Evolutionary conservation across 1,140 invertebrate genomes (phyloP), one percentile per base, ranked within the genome.

Genomic region (Brachionus plicatilis): DNA sequence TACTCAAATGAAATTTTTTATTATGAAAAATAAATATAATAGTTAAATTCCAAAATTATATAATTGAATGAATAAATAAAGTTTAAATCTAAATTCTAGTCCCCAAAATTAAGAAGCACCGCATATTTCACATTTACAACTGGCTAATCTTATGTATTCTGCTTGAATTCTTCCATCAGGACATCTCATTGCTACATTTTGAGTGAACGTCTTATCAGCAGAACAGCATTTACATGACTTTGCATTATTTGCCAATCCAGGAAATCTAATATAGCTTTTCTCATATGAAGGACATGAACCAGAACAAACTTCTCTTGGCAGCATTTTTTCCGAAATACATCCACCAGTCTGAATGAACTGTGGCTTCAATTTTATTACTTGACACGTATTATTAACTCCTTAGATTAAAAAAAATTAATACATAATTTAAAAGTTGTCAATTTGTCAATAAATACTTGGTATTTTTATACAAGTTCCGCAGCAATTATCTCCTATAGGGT

Each of bases 261-360:
- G 37, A 29, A 82, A 82, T 65, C 53, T 37, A 17, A 82, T 14
- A 65, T 11, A 82, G 53, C 37, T 82, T 37, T 53, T 45, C 24
- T 82, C 79, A 68, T 45, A 56, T 45, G 53, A 65, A 17, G 17
- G 14, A 65, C 79, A 82, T 24, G 29, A 27, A 37, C 79, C 79
- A 20, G 33, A 65, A 47, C 79, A 82, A 12, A 29, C 43, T 65
- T 82, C 79, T 47, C 50, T 20, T 24, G 79, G 79, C 60, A 82
- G 79, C 79, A 82, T 60, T 45, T 20, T 82, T 45, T 82, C 41
- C 1, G 79, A 82, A 65, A 82, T 82, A 37, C 79, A 82, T 65
- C 53, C 79, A 43, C 37, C 53, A 37, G 79, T 45, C 24, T 65
- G 29, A 17, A 82, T 65, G n/a, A 45, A 82, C 14, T 66, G 11